Conservation (phyloP, 2,888 invertebrate genomes). For the Pedicia rivosa region DNA sequence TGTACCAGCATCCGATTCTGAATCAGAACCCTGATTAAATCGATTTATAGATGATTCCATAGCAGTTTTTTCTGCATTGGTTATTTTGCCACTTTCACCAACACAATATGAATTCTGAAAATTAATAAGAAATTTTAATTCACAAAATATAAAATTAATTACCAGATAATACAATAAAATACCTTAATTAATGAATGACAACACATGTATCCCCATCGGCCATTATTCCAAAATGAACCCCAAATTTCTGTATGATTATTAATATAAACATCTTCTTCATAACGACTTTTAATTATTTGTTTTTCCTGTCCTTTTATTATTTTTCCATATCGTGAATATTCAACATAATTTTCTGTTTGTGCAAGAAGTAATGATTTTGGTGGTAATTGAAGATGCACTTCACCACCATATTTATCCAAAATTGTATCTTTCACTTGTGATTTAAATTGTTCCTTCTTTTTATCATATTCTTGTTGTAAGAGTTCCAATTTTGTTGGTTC, state of each 20-base stretch:
- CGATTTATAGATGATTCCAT: neutral
- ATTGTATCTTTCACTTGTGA: constrained; percentile 67
- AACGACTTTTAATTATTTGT: constrained; percentile 66
- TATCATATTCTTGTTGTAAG: constrained; percentile 75
- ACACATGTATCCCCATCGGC: constrained; percentile 92
- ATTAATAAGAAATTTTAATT: constrained; percentile 5
- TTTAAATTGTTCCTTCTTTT: constrained; percentile 82
- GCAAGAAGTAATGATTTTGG: constrained; percentile 74
- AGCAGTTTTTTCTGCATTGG: neutral
- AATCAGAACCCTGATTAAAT: neutral
- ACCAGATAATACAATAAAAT: constrained; percentile 10
- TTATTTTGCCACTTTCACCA: constrained; percentile 35
- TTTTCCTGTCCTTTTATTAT: constrained; percentile 77
- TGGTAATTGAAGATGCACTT: constrained; percentile 76
- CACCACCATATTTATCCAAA: constrained; percentile 87
- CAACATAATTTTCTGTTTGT: constrained; percentile 90
- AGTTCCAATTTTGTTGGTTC: constrained; percentile 96
- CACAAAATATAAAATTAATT: neutral
- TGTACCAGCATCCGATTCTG: constrained; percentile 4
- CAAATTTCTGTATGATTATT: constrained; percentile 92
- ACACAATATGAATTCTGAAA: constrained; percentile 70
- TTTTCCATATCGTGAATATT: constrained; percentile 89
- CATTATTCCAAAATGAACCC: constrained; percentile 91
- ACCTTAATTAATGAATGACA: constrained; percentile 81
- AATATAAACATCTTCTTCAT: constrained; percentile 83